phyloP scores from a whole-genome alignment of 2,888 invertebrate species.

The Odiellus spinosus region DNA sequence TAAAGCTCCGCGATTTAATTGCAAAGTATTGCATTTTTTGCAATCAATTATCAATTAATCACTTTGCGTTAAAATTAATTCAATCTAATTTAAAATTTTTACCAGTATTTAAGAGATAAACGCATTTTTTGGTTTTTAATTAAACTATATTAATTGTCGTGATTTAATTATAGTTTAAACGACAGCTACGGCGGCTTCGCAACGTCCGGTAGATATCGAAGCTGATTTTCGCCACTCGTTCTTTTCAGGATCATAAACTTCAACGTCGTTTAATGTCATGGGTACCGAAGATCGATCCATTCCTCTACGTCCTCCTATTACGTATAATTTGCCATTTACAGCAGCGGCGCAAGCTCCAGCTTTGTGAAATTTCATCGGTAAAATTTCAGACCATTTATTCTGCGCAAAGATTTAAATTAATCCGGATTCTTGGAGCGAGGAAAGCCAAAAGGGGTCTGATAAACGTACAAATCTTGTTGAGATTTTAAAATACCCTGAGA shows the following conservation, averaged over 20 bases:
- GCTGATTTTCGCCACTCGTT: slow-evolving; percentile 63
- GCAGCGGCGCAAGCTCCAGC: slow-evolving; percentile 72
- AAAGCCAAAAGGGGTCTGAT: too few relatives aligned
- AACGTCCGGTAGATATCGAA: slow-evolving; percentile 62
- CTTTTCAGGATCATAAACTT: slow-evolving; percentile 62
- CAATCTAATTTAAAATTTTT: too few relatives aligned
- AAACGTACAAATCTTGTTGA: too few relatives aligned
- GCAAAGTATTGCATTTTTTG: too few relatives aligned
- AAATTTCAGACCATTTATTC: slow-evolving; percentile 62
- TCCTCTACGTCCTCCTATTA: slow-evolving; percentile 48
- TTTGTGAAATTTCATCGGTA: slow-evolving; percentile 53
- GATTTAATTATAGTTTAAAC: too few relatives aligned
- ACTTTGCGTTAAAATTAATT: too few relatives aligned
- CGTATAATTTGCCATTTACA: slow-evolving; percentile 62
- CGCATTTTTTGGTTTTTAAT: too few relatives aligned
- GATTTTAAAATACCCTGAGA: too few relatives aligned
- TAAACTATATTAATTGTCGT: too few relatives aligned
- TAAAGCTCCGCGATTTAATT: neutral
- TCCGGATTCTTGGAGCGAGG: neutral
- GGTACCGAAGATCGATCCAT: slow-evolving; percentile 24
- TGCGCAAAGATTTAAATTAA: slow-evolving; percentile 25
- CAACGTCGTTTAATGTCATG: slow-evolving; percentile 54
- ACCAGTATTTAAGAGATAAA: too few relatives aligned
- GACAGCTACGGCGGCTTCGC: slow-evolving; percentile 72
- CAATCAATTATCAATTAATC: too few relatives aligned